Evolutionary conservation across 2,888 invertebrate genomes (phyloP), one percentile per base, ranked within the genome.

Genomic region (Oxystoma pomonae): DNA sequence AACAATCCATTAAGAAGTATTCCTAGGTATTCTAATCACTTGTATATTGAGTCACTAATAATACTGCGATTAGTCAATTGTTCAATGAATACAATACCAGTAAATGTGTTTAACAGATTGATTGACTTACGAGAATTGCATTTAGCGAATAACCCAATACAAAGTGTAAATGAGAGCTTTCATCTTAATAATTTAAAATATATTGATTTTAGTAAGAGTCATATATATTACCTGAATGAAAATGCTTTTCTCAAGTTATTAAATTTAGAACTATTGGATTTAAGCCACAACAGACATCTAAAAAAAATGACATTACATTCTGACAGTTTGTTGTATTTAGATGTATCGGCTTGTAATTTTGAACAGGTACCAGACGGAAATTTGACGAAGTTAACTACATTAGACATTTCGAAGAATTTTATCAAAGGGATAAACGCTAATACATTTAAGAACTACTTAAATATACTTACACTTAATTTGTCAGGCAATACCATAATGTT

Each of bases 401-500:
- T 85, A 1, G 80, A 85, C 51, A 74, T 90, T 5, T 84, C 85
- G 53, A 86, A 86, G 55, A 91, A 91, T 71, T 83, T 85, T 76
- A 81, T 91, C 56, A 81, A 85, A 66, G 79, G 79, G 52, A 75
- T 91, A 7, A 82, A 81, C 12, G 82, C 82, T 58, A 81, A 83
- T 62, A 86, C 84, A 69, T 91, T 91, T 75, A 72, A 75, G 0
- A 86, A 85, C 70, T 89, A 88, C 73, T 80, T 83, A 1, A 81
- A 83, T 68, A 75, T 91, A 55, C 83, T 85, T 71, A 77, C 82
- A 61, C 74, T 91, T 16, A 88, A 89, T 75, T 75, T 91, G 51
- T 88, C 90, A 0, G 82, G 83, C 55, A 91, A 91, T 76, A 84
- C 85, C 17, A 83, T 91, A 53, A 85, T 84, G 9, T 81, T 80